Evolutionary conservation across 2,888 invertebrate genomes (phyloP).

Genomic region (Caenorhabditis panamensis): DNA sequence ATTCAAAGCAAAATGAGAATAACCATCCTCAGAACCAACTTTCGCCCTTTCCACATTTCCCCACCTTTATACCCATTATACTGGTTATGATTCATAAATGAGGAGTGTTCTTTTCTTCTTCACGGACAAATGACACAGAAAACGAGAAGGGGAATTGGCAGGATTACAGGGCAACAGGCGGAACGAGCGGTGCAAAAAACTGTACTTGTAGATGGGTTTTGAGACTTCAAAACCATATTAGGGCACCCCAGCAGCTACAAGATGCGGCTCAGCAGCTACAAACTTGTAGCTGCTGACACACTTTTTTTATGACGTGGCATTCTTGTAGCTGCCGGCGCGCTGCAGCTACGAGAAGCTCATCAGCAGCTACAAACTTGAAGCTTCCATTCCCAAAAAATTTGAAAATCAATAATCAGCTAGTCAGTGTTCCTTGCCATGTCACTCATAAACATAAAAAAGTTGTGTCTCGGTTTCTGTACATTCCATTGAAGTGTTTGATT

Average conservation of each 20-base stretch:
- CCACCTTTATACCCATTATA: neutral
- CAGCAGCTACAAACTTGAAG: too few relatives aligned
- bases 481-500: slow-evolving; percentile 52
- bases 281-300: too few relatives aligned
- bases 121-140: neutral
- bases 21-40: neutral
- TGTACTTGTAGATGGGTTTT: neutral
- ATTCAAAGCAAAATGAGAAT: neutral
- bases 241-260: too few relatives aligned
- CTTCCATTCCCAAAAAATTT: too few relatives aligned
- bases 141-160: neutral
- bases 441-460: too few relatives aligned
- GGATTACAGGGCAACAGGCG: slow-evolving; percentile 3
- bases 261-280: too few relatives aligned
- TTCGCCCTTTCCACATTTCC: neutral
- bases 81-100: neutral
- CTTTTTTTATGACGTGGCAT: too few relatives aligned
- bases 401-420: too few relatives aligned
- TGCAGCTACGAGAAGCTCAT: too few relatives aligned
- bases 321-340: too few relatives aligned
- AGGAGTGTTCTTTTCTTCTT: neutral
- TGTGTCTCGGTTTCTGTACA: neutral
- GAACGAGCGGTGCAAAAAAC: slow-evolving; percentile 7
- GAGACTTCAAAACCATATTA: too few relatives aligned
- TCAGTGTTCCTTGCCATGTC: too few relatives aligned